These are phyloP conservation scores for Mesaphorura yosii DNA, from an alignment of 1,140 invertebrate species.

Conservation along the genomic window DNA sequence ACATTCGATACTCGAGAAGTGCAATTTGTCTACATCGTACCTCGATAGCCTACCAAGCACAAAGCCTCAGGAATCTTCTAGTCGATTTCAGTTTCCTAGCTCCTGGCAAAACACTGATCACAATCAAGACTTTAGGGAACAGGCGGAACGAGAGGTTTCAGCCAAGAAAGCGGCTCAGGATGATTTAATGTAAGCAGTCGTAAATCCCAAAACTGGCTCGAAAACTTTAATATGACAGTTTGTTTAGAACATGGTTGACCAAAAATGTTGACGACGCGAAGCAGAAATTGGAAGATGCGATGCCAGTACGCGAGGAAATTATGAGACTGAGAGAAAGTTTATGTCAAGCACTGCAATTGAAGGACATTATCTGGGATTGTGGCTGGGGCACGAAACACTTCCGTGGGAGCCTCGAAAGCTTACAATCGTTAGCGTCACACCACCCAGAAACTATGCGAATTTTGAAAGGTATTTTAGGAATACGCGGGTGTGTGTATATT, in stretches of 20 bases:
- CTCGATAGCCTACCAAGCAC: conserved; percentile 52
- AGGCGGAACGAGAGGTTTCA: conserved; percentile 13
- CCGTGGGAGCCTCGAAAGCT: conserved; percentile 65
- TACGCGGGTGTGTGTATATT: not conserved
- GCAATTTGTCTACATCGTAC: conserved; percentile 70
- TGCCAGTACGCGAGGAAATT: conserved; percentile 54
- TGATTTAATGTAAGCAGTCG: conserved; percentile 18
- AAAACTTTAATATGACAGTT: too few relatives aligned
- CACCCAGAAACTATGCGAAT: conserved; percentile 55
- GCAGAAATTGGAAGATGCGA: conserved; percentile 46
- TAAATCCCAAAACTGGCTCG: too few relatives aligned
- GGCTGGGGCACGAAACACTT: conserved; percentile 81
- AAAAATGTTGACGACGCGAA: conserved; percentile 51
- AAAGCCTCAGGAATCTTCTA: not conserved
- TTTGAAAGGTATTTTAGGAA: conserved; percentile 26
- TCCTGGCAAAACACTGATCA: not conserved
- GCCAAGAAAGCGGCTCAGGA: conserved; percentile 9
- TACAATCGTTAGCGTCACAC: conserved; percentile 55
- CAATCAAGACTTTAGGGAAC: conserved; percentile 2
- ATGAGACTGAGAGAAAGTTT: conserved; percentile 47
- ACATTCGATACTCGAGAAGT: conserved; percentile 60
- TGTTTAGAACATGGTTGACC: conserved; percentile 54
- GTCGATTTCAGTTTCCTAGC: not conserved
- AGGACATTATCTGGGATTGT: conserved; percentile 59
- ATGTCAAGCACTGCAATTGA: conserved; percentile 44